Percentiles rank a stretch among this genome's conserved stretches.
Evolutionary conservation across 2,888 invertebrate species (phyloP).

Genomic region (Ichneumon xanthorius): DNA sequence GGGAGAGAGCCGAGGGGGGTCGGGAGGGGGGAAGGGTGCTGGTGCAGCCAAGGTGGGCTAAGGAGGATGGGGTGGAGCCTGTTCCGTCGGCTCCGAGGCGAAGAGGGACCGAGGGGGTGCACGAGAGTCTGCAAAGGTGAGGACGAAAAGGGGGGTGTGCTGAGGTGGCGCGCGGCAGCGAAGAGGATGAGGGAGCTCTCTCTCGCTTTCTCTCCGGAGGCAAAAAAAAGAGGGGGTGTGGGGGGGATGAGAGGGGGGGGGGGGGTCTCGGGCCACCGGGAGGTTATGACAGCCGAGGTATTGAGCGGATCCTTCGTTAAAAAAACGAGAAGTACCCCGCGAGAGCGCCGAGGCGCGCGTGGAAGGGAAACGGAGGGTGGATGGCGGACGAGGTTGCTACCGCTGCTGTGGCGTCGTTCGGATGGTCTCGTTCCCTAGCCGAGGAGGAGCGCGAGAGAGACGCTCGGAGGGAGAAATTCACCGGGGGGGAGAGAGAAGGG

Average conservation of each 20-base stretch:
- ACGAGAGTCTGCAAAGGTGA: conserved; percentile 27
- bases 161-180: conserved; percentile 54
- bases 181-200: conserved; percentile 6
- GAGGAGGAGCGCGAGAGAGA: conserved; percentile 41
- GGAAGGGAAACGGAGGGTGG: conserved; percentile 58
- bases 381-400: conserved; percentile 58
- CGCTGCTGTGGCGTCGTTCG: conserved; percentile 22
- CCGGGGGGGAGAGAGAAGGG: conserved; percentile 24
- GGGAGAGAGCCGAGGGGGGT: conserved; percentile 74
- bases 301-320: conserved; percentile 85
- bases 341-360: conserved; percentile 71
- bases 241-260: conserved; percentile 61
- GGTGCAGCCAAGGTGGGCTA: conserved; percentile 43
- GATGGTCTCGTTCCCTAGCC: conserved; percentile 16
- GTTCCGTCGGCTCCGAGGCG: conserved; percentile 24
- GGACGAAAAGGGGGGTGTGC: conserved; percentile 32
- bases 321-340: conserved; percentile 81
- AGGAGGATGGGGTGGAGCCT: conserved; percentile 21
- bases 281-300: conserved; percentile 85
- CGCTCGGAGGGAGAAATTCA: conserved; percentile 17
- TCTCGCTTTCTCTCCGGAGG: conserved; percentile 9
- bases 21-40: conserved; percentile 43
- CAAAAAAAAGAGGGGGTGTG: conserved; percentile 68
- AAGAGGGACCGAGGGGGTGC: not conserved
- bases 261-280: conserved; percentile 75